Evolutionary conservation across 1,140 invertebrate genomes (phyloP).

Genomic region (Trichonephila clavata): DNA sequence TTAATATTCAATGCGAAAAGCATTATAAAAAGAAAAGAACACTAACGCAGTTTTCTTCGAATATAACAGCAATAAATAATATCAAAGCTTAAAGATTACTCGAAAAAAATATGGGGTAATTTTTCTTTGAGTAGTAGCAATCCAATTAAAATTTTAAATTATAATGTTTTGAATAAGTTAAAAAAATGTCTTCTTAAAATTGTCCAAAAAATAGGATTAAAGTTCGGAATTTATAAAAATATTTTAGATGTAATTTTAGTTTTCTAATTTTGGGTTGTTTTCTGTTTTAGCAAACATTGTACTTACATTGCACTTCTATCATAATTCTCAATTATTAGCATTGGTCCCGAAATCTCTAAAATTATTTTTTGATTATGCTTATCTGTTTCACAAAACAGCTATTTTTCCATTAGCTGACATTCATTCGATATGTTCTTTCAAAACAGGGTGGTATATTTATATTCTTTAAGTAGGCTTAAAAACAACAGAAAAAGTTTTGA

Average conservation of each 20-base stretch:
- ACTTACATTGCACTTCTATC: neutral
- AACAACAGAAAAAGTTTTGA: neutral
- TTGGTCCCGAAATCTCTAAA: constrained; percentile 9
- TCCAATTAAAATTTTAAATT: too few species aligned
- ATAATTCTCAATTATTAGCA: neutral
- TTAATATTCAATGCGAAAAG: too few species aligned
- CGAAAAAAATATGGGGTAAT: too few species aligned
- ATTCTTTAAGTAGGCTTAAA: neutral
- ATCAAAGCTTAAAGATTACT: too few species aligned
- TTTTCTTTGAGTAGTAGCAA: too few species aligned
- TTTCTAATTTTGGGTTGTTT: neutral
- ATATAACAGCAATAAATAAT: too few species aligned
- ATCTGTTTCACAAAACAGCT: neutral
- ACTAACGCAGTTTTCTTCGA: too few species aligned
- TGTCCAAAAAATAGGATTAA: neutral
- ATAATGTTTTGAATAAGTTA: too few species aligned
- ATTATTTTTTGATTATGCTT: constrained; percentile 6
- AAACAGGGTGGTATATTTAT: neutral
- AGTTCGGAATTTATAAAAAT: constrained; percentile 26
- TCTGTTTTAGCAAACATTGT: neutral
- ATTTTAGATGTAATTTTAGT: neutral
- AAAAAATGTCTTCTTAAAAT: neutral
- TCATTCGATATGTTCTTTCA: constrained; percentile 19
- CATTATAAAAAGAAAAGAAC: too few species aligned
- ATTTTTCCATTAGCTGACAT: neutral